Conservation (phyloP, 2,797 vertebrate species). For the Falco berigora region DNA sequence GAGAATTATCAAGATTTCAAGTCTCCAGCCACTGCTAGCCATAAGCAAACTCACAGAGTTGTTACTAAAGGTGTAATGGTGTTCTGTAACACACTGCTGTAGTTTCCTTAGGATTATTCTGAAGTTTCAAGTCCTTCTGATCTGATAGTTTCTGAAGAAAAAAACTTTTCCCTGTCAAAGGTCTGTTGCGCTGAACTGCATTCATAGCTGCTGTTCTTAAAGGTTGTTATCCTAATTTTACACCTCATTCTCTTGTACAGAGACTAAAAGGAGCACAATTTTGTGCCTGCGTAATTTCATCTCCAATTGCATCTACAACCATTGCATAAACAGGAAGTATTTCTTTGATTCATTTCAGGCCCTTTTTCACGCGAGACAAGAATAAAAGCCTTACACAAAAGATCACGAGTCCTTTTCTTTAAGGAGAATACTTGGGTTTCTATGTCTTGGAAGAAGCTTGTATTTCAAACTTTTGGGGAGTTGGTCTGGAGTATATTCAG, state of each 20-base stretch:
- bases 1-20: not conserved
- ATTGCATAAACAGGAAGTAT: not conserved
- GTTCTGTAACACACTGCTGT: not conserved
- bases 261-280: not conserved
- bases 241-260: not conserved
- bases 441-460: not conserved
- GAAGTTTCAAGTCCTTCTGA: not conserved
- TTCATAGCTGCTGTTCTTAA: not conserved
- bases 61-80: not conserved
- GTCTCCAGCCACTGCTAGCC: not conserved
- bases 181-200: not conserved
- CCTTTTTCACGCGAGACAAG: not conserved
- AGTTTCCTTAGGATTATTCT: not conserved
- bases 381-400: slow-evolving; percentile 7
- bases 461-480: not conserved
- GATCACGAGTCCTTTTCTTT: not conserved
- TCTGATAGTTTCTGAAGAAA: not conserved
- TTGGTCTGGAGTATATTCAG: not conserved
- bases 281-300: not conserved
- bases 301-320: not conserved
- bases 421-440: not conserved
- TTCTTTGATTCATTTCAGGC: not conserved
- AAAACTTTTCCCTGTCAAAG: not conserved
- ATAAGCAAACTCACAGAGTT: not conserved
- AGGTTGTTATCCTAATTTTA: slow-evolving; percentile 4